These are phyloP conservation scores for Pachymerium ferrugineum DNA, from an alignment of 2,888 invertebrate species.

Conservation along the genomic window DNA sequence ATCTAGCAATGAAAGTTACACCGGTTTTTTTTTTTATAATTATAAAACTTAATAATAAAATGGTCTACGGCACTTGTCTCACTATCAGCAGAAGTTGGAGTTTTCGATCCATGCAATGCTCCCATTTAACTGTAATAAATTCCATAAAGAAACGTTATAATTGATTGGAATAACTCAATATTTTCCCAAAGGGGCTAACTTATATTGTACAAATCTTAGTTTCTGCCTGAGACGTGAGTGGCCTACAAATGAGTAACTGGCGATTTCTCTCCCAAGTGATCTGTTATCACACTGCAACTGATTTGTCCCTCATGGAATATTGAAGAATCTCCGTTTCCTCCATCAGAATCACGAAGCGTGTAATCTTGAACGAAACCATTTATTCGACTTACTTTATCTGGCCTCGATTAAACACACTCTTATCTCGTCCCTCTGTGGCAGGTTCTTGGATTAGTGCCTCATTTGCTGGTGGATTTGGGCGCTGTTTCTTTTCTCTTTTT, in stretches of 20 bases:
- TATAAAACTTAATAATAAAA: too few relatives aligned
- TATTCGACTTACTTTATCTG: background rate
- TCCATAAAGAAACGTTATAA: too few relatives aligned
- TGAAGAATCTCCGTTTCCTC: background rate
- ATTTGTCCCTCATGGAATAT: constrained; percentile 21
- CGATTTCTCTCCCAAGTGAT: background rate
- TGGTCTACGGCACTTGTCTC: too few relatives aligned
- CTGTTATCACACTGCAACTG: constrained; percentile 18
- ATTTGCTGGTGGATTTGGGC: constrained; percentile 12
- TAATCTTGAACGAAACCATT: constrained; percentile 14
- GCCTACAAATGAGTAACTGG: constrained; percentile 1
- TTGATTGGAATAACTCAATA: too few relatives aligned
- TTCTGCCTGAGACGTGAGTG: background rate
- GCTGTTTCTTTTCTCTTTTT: background rate
- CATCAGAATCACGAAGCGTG: background rate
- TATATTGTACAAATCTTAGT: too few relatives aligned
- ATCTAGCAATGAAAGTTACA: too few relatives aligned
- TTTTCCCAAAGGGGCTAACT: too few relatives aligned
- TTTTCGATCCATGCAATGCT: too few relatives aligned
- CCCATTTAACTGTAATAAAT: too few relatives aligned
- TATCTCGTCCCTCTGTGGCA: background rate
- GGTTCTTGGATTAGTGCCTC: background rate
- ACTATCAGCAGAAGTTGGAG: too few relatives aligned
- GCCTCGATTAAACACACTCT: background rate
- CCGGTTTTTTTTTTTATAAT: too few relatives aligned